Base-by-base conservation (phyloP, 2,797 vertebrate genomes). In the Sebastes minor region DNA sequence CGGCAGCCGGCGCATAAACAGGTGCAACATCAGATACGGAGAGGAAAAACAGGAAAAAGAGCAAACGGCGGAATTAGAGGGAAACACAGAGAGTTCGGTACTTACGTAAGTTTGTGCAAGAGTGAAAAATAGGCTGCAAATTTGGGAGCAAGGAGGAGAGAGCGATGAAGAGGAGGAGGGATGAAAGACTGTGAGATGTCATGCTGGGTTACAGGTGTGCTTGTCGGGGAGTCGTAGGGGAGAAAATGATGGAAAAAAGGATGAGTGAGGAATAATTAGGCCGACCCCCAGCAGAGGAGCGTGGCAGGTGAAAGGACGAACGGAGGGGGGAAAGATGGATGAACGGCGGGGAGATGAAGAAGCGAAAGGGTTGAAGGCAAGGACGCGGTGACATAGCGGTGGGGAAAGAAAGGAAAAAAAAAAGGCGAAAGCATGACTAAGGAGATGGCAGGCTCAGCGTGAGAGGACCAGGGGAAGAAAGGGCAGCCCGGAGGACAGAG, bases 181-280 rank as follows among this genome's bases (percentile, higher is more conserved):
- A 76, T 78, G 86, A 86, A 82, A 87, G 89, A 88, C 62, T n/a
- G 81, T 4, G 70, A 83, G 82, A 62, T 55, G 75, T 71, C 87
- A 53, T 27, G 90, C 89, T 78, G 93, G 77, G 93, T 76, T 91
- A 93, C 92, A 95, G 94, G 93, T 95, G 94, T 84, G 89, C 65
- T 35, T 77, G 87, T 85, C 73, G 62, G 81, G 60, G 72, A 70
- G 76, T 72, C 80, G 62, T 2, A 12, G 66, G 78, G 68, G 75
- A 77, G 71, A 32, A 69, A 78, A 75, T 5, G 59, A 53, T 28
- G 67, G 38, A 60, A 67, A 38, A 60, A 55, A 25, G 2, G 52
- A 76, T 55, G 62, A 64, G 78, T 10, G 70, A 78, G 73, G 88
- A 84, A 86, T 90, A 88, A 92, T 91, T 86, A 90, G 80, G 74